Base-by-base conservation (phyloP, 2,888 invertebrate genomes). In the Xanthorhoe spadicearia region DNA sequence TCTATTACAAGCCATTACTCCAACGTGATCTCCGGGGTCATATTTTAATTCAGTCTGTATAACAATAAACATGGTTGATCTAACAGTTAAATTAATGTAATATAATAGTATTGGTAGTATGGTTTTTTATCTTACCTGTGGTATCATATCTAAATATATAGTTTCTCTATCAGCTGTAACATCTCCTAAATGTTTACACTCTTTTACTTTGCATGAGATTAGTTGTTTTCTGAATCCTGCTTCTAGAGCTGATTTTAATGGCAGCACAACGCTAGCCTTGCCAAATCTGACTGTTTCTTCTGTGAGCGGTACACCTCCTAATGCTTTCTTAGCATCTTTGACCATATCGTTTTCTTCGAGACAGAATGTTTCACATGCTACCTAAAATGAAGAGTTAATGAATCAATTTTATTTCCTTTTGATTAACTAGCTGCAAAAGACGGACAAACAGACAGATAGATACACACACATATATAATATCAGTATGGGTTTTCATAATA, bases 361-460 rank as follows among this genome's bases (percentile, higher is more conserved):
- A 81, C 98, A 98, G 85, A 98, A 98, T 0, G 97, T 97, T 85
- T 98, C 98, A 82, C 98, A 98, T 0, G 98, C 97, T 19, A 96
- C 94, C 97, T 97, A 65, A 68, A 74, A 69, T 46, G 43, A 43
- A 53, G 6, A n/a, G 4, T 43, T 52, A 6, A 35, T 3, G 35
- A 8, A 35, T 35, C 7, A 9, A 35, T 35, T 35, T 35, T 8
- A 35, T 8, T 35, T 35, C 7, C 1, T 8, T 35, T n/a, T n/a
- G n/a, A n/a, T n/a, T n/a, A n/a, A n/a, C n/a, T n/a, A n/a, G n/a
- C n/a, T n/a, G n/a, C n/a, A n/a, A n/a, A n/a, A n/a, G n/a, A n/a
- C n/a, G n/a, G n/a, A n/a, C n/a, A n/a, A n/a, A n/a, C n/a, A n/a
- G n/a, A n/a, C n/a, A n/a, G n/a, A n/a, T n/a, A n/a, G n/a, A n/a